Percentiles rank a stretch among this genome's conserved stretches.
Evolutionary conservation across 2,113 vertebrate species (phyloP).

Genomic region (Pollimyrus isidori): DNA sequence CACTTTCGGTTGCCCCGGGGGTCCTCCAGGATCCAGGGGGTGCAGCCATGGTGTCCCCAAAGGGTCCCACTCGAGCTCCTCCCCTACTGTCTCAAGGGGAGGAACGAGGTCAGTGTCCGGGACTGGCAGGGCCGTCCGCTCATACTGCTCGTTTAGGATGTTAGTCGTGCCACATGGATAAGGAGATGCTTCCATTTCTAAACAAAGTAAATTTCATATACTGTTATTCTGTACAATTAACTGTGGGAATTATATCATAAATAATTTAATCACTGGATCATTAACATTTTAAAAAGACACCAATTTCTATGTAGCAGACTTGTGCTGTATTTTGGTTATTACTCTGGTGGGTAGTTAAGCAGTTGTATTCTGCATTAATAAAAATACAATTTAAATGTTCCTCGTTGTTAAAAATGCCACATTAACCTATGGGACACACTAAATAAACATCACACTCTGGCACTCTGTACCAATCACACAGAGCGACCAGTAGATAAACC

Average conservation of each 20-base stretch:
- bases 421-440: background rate
- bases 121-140: too few relatives aligned
- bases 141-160: slow-evolving; percentile 51
- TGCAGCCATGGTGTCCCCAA: too few relatives aligned
- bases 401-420: background rate
- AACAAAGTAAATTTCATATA: background rate
- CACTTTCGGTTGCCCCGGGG: too few relatives aligned
- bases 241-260: background rate
- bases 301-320: background rate
- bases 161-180: slow-evolving; percentile 40
- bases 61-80: too few relatives aligned
- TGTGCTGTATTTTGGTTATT: background rate
- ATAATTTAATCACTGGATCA: background rate
- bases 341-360: background rate
- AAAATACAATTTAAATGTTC: too few relatives aligned
- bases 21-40: too few relatives aligned
- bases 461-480: too few relatives aligned
- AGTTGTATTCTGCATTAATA: background rate
- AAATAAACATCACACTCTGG: too few relatives aligned
- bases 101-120: too few relatives aligned
- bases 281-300: background rate
- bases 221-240: background rate
- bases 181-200: too few relatives aligned
- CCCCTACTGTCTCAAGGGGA: too few relatives aligned
- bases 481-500: too few relatives aligned